A percentile compares a stretch with the other conserved stretches of the same genome.
Conservation (phyloP, 2,888 invertebrate genomes). For the Eurois occulta region DNA sequence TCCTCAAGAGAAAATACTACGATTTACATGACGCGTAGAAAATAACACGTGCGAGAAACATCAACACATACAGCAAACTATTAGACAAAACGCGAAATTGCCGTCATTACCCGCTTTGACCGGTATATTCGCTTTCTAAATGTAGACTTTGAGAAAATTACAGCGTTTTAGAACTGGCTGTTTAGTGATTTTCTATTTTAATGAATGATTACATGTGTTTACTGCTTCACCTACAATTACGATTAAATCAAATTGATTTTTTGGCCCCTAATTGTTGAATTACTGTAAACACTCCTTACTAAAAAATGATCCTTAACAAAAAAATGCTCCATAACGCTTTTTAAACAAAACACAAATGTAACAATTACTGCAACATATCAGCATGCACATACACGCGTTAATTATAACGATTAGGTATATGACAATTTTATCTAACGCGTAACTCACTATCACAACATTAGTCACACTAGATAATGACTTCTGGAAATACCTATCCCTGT, state of each 20-base stretch:
- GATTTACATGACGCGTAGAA: slow-evolving; percentile 59
- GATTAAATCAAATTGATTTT: neutral
- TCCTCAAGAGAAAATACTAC: slow-evolving; percentile 54
- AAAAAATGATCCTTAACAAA: neutral
- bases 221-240: neutral
- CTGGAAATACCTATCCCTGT: slow-evolving; percentile 60
- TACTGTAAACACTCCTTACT: neutral
- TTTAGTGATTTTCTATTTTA: slow-evolving; percentile 65
- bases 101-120: slow-evolving; percentile 68
- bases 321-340: neutral
- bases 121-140: slow-evolving; percentile 68
- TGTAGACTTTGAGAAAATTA: slow-evolving; percentile 67
- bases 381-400: slow-evolving; percentile 41
- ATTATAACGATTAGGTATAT: slow-evolving; percentile 44
- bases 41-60: slow-evolving; percentile 48
- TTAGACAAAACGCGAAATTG: slow-evolving; percentile 67
- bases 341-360: slow-evolving; percentile 1
- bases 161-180: slow-evolving; percentile 51
- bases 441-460: slow-evolving; percentile 45
- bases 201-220: slow-evolving; percentile 43
- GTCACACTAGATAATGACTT: slow-evolving; percentile 55
- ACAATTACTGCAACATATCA: slow-evolving; percentile 15
- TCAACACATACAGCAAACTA: slow-evolving; percentile 62
- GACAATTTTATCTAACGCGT: slow-evolving; percentile 55
- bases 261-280: neutral